These are phyloP conservation scores for Phaenicophaeus curvirostris DNA, from an alignment of 2,797 vertebrate genomes.

Conservation along the genomic window DNA sequence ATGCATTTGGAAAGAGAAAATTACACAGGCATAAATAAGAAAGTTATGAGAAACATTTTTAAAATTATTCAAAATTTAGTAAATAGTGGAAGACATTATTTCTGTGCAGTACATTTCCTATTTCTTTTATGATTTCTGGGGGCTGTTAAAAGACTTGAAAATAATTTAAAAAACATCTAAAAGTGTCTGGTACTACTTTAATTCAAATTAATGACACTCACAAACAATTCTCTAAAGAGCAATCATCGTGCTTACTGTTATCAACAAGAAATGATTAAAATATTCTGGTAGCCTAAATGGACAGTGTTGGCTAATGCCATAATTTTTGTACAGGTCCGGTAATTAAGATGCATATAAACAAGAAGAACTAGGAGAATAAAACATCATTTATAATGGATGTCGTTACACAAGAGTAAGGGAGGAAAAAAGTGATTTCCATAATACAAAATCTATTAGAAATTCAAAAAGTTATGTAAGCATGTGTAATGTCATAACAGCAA, in stretches of 20 bases:
- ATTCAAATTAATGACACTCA: background rate
- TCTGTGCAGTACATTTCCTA: background rate
- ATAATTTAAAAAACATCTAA: background rate
- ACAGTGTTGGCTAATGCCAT: background rate
- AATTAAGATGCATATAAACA: background rate
- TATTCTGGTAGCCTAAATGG: background rate
- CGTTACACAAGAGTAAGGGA: background rate
- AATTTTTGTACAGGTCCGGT: background rate
- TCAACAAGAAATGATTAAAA: background rate
- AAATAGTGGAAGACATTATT: background rate
- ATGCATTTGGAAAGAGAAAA: background rate
- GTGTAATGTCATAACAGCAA: constrained; percentile 4
- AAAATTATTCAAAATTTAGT: background rate
- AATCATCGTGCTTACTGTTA: background rate
- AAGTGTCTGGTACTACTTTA: background rate
- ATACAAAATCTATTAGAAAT: background rate
- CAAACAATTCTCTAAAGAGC: background rate
- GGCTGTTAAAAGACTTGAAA: background rate
- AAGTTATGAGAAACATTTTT: background rate
- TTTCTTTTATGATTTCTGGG: background rate
- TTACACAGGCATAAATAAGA: background rate
- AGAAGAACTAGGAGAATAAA: background rate
- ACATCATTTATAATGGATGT: background rate
- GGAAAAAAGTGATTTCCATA: background rate
- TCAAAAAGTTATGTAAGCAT: background rate